These are phyloP conservation scores for Pedicia rivosa DNA, from an alignment of 2,888 invertebrate species.

Conservation along the genomic window DNA sequence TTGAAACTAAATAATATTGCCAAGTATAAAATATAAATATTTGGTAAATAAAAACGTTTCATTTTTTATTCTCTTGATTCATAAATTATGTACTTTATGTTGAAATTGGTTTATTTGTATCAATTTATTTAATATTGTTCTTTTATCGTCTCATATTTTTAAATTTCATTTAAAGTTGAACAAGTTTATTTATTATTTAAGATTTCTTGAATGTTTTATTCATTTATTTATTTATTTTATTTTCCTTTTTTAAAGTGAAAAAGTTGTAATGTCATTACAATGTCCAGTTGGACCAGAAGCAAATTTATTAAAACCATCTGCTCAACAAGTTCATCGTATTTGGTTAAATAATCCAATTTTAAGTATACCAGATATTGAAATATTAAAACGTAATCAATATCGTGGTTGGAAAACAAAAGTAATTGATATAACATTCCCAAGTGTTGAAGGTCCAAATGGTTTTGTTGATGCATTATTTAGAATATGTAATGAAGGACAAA, in stretches of 20 bases:
- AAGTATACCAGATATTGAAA: constrained; percentile 77
- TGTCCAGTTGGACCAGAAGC: constrained; percentile 95
- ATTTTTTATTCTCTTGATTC: too few relatives aligned
- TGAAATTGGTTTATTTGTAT: too few relatives aligned
- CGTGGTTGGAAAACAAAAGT: constrained; percentile 78
- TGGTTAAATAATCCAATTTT: constrained; percentile 90
- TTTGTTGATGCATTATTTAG: constrained; percentile 63
- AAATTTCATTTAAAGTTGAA: too few relatives aligned
- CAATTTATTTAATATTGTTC: too few relatives aligned
- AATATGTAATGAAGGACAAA: constrained; percentile 64
- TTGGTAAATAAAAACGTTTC: too few relatives aligned
- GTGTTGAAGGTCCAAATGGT: constrained; percentile 54
- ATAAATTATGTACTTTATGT: too few relatives aligned
- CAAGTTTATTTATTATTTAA: too few relatives aligned
- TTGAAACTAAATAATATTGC: too few relatives aligned
- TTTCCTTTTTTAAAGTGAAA: constrained; percentile 47
- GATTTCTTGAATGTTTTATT: neutral
- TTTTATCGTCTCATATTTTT: too few relatives aligned
- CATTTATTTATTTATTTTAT: neutral
- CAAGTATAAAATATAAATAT: too few relatives aligned
- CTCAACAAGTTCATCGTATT: constrained; percentile 73
- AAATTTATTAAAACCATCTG: constrained; percentile 81
- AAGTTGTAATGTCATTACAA: constrained; percentile 94
- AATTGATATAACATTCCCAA: constrained; percentile 79
- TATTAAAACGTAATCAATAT: constrained; percentile 67